Percentiles rank a stretch among this genome's conserved stretches.
Conservation (phyloP, 2,113 vertebrate species). For the Corvus moneduloides region DNA sequence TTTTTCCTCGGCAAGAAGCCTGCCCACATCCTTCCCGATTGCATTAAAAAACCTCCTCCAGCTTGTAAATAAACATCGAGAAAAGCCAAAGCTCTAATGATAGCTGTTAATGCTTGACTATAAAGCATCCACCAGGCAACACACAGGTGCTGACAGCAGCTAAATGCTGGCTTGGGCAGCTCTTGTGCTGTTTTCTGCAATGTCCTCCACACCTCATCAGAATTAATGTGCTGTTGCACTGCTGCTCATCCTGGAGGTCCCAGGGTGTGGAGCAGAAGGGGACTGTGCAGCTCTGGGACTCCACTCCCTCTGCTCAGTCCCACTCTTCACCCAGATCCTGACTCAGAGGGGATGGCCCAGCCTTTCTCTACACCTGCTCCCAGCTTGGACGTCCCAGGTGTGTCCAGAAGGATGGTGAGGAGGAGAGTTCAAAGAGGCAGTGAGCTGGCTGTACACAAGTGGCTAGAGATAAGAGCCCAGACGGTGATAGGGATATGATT, state of each 20-base stretch:
- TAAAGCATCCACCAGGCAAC: not conserved
- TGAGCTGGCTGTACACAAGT: fast-evolving
- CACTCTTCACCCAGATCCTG: not conserved
- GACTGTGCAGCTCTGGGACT: not conserved
- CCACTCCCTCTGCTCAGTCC: not conserved
- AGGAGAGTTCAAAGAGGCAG: not conserved
- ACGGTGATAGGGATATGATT: not conserved
- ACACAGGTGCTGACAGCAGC: not conserved
- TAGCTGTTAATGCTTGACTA: not conserved
- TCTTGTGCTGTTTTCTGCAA: not conserved
- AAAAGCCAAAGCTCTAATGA: not conserved
- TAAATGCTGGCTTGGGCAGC: not conserved
- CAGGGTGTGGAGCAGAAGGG: not conserved
- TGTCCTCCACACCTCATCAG: not conserved
- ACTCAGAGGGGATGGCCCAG: fast-evolving
- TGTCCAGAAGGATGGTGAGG: not conserved
- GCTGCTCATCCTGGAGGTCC: not conserved
- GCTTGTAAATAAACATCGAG: not conserved
- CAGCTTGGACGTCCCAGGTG: not conserved
- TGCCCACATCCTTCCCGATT: not conserved
- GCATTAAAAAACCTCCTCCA: not conserved
- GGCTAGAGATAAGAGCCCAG: constrained; percentile 32
- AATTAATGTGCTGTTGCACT: fast-evolving
- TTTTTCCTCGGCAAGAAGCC: not conserved
- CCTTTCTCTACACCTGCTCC: not conserved